Evolutionary conservation across 2,797 vertebrate species (phyloP), one percentile per base, ranked within the genome.

Genomic region (Rachycentron canadum): DNA sequence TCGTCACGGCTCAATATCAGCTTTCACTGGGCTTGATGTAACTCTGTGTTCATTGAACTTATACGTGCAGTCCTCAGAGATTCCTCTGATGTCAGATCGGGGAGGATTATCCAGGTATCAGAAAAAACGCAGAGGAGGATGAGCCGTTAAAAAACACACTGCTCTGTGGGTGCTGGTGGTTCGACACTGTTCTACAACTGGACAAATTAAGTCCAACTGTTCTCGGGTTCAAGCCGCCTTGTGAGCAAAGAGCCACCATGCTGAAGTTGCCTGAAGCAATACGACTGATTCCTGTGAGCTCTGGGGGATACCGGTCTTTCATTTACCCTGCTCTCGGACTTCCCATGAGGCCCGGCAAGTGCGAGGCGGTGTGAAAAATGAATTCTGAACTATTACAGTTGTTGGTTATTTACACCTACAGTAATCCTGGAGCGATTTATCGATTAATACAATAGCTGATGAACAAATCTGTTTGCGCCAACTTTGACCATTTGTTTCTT

Each of bases 91-190:
- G 74, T 77, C 69, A 83, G 63, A 85, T 83, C 79, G 69, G 76
- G 77, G 60, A 78, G 78, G 82, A 89, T 91, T 86, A 89, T 70
- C 70, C 61, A 67, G 78, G 61, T 85, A 79, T 67, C 85, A 84
- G 50, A 52, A 12, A 61, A 63, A 73, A 56, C 30, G 16, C 2
- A 4, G 47, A 23, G 19, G 47, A 62, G 23, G 62, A 77, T 45
- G 26, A 53, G 6, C 58, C 32, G 45, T 40, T n/a, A n/a, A n/a
- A 25, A 59, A 69, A 79, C 0, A 72, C 16, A 21, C 43, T 43
- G 69, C 83, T 79, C 66, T 28, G 61, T 16, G 19, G 55, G 30
- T 47, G 34, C 69, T 70, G 1, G 2, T 52, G 63, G 36, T 32
- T 26, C 61, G 60, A 79, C 17, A 25, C 16, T 45, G 8, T 61